Evolutionary conservation across 2,797 vertebrate genomes (phyloP).

Genomic region (Mormyrus hasselquistii): DNA sequence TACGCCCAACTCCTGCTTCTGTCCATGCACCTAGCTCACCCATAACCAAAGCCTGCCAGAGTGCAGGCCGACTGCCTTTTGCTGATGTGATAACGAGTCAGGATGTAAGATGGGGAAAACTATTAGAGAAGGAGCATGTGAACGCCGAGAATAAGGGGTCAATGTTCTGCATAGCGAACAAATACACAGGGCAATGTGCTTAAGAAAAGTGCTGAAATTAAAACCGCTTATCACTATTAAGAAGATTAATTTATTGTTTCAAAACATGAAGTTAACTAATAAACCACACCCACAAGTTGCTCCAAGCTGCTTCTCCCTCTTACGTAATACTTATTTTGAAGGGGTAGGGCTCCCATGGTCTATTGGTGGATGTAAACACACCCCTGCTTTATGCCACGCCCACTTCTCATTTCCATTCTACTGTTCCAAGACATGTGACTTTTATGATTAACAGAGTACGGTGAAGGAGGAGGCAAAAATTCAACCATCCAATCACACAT

Average conservation of each 20-base stretch:
- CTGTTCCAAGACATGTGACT: neutral
- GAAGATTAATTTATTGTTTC: constrained; percentile 43
- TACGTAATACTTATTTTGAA: constrained; percentile 36
- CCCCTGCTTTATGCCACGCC: neutral
- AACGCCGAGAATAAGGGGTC: neutral
- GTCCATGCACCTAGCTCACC: neutral
- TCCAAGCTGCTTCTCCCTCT: constrained; percentile 34
- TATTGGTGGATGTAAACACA: constrained; percentile 42
- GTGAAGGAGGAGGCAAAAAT: neutral
- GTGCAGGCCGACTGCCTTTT: neutral
- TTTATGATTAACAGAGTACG: neutral
- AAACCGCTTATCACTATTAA: neutral
- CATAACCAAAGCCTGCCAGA: neutral
- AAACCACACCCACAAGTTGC: constrained; percentile 28
- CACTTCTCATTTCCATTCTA: neutral
- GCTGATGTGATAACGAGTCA: neutral
- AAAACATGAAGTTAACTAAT: constrained; percentile 36
- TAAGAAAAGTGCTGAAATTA: neutral
- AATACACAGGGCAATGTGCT: constrained; percentile 1
- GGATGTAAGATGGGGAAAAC: neutral
- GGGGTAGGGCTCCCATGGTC: constrained; percentile 16
- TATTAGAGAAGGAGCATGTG: neutral
- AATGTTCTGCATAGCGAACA: neutral
- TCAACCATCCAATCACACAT: neutral
- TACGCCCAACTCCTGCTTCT: neutral